Evolutionary conservation across 30 jellyfish, hydroid and myxozoan species (phyloP).

Genomic region (Haliclystus octoradiatus): DNA sequence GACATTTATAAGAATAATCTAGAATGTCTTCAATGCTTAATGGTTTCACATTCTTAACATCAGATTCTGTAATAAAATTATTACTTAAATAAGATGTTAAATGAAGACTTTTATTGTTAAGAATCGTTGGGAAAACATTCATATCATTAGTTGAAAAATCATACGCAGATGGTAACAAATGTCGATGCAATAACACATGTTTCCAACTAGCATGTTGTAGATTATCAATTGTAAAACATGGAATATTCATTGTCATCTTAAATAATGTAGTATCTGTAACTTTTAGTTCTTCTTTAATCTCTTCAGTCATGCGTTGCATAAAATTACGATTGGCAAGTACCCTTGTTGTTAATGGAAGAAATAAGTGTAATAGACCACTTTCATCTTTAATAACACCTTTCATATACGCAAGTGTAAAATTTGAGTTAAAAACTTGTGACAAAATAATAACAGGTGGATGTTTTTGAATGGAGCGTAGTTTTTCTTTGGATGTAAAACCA

Average conservation of each 20-base stretch:
- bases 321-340: not conserved
- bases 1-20: conserved; percentile 9
- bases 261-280: conserved; percentile 18
- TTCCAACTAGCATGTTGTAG: conserved; percentile 2
- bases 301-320: conserved; percentile 23
- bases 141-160: conserved; percentile 17
- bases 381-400: conserved; percentile 41
- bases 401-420: conserved; percentile 30
- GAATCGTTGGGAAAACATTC: conserved; percentile 24
- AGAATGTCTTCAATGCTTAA: conserved; percentile 11
- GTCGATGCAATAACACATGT: conserved; percentile 16
- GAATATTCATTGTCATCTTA: conserved; percentile 29
- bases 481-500: conserved; percentile 53
- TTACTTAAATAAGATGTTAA: not conserved
- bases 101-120: not conserved
- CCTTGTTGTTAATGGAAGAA: conserved; percentile 27
- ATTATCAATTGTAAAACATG: conserved; percentile 29
- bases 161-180: conserved; percentile 17
- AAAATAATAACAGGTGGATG: conserved; percentile 37
- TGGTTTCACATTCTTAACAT: not conserved
- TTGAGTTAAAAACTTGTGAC: conserved; percentile 31
- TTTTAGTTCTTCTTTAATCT: conserved; percentile 5
- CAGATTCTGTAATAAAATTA: not conserved
- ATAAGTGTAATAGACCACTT: not conserved
- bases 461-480: conserved; percentile 5